phyloP scores from a whole-genome alignment of 2,888 invertebrate species.

The Cerceris rybyensis region DNA sequence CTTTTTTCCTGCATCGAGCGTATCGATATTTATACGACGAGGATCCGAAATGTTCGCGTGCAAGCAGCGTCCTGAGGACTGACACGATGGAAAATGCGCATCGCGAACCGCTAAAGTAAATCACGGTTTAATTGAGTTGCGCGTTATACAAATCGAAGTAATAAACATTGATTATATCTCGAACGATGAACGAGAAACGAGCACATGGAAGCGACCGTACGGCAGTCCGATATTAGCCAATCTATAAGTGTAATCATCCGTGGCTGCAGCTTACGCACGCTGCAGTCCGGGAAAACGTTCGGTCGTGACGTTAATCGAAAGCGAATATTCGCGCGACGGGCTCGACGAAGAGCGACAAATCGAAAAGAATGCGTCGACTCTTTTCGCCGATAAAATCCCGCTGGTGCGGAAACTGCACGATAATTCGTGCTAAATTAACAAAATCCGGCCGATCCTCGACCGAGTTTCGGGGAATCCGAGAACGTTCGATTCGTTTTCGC shows the following conservation, averaged over 20 bases:
- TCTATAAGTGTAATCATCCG: slow-evolving; percentile 40
- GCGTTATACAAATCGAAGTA: slow-evolving; percentile 51
- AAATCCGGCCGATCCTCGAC: no score
- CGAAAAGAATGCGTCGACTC: no score
- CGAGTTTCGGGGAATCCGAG: no score
- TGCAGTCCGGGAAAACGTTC: neutral
- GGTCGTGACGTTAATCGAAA: neutral
- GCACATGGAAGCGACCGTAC: neutral
- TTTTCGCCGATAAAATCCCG: no score
- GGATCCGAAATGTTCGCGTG: neutral
- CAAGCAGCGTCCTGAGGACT: neutral
- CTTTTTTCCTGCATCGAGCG: no score
- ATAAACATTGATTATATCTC: slow-evolving; percentile 46
- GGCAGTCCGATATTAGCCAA: slow-evolving; percentile 34
- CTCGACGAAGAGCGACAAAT: neutral
- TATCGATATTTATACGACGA: no score
- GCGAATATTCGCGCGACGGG: neutral
- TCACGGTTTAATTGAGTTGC: slow-evolving; percentile 49
- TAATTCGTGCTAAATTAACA: no score
- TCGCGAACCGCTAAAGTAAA: slow-evolving; percentile 29
- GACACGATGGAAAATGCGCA: neutral
- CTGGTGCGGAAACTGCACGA: no score
- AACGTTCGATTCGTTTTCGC: no score
- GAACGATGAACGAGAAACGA: neutral
- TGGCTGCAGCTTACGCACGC: slow-evolving; percentile 1